Conservation (phyloP, 2,113 vertebrate genomes). For the Callithrix jacchus region DNA sequence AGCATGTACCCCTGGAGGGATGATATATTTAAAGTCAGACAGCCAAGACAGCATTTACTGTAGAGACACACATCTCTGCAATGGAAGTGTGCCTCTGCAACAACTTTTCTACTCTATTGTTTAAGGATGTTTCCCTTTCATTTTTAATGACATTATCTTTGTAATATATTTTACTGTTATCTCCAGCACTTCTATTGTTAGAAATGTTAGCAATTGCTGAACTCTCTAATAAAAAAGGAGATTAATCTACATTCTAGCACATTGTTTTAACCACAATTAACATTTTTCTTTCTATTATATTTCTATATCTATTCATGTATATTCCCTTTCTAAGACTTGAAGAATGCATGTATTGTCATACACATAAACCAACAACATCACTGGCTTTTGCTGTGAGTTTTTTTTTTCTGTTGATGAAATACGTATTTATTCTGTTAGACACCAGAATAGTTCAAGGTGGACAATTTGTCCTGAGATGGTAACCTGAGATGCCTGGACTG, state of each 20-base stretch:
- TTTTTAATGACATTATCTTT: neutral
- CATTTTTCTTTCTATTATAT: neutral
- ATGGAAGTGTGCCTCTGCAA: neutral
- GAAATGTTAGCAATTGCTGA: neutral
- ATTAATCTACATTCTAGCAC: neutral
- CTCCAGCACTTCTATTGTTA: neutral
- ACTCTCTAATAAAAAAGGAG: neutral
- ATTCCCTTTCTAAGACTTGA: neutral
- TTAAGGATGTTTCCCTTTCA: neutral
- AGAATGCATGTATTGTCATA: neutral
- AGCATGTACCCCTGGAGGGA: neutral
- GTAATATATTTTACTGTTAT: neutral
- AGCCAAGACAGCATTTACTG: neutral
- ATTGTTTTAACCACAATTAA: neutral
- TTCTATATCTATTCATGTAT: neutral
- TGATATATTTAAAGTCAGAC: constrained; percentile 1
- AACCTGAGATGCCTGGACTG: too few relatives aligned
- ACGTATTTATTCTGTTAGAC: neutral
- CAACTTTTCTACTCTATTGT: neutral
- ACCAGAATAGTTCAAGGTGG: neutral
- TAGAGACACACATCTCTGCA: neutral
- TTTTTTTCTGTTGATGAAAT: neutral
- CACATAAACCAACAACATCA: neutral
- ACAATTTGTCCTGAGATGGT: neutral
- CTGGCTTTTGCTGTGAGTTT: neutral